phyloP scores from a whole-genome alignment of 2,888 invertebrate species.

The Actias luna region DNA sequence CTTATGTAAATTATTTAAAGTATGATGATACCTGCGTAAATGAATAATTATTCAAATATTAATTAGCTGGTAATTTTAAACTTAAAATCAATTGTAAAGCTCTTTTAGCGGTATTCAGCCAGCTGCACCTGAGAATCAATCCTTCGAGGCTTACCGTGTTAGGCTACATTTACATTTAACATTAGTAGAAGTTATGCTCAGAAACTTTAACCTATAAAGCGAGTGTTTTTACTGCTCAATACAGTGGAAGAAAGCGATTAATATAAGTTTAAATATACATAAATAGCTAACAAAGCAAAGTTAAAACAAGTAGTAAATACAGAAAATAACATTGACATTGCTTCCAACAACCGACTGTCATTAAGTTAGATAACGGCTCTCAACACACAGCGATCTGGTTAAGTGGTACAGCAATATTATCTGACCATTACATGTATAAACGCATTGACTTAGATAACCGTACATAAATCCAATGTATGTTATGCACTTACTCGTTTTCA shows the following conservation, averaged over 20 bases:
- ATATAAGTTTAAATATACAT: not conserved
- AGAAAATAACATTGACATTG: not conserved
- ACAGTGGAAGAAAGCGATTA: not conserved
- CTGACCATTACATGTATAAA: constrained; percentile 31
- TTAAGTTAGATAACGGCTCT: constrained; percentile 9
- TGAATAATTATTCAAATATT: too few relatives aligned
- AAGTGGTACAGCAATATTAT: constrained; percentile 28
- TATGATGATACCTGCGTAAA: too few relatives aligned
- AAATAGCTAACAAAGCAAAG: not conserved
- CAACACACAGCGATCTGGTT: constrained; percentile 12
- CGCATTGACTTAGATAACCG: not conserved
- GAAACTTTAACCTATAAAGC: too few relatives aligned
- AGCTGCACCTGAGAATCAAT: too few relatives aligned
- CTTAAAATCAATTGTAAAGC: too few relatives aligned
- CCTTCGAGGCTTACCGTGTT: too few relatives aligned
- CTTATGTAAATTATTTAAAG: too few relatives aligned
- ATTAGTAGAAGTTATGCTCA: too few relatives aligned
- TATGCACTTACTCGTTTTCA: too few relatives aligned
- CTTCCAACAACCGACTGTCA: constrained; percentile 12
- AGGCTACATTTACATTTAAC: too few relatives aligned
- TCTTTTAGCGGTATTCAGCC: too few relatives aligned
- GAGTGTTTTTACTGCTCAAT: not conserved
- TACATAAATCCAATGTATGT: not conserved
- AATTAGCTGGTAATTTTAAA: too few relatives aligned
- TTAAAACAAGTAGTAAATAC: not conserved